phyloP scores from a whole-genome alignment of 2,888 invertebrate genomes.

The Iphiclides podalirius region DNA sequence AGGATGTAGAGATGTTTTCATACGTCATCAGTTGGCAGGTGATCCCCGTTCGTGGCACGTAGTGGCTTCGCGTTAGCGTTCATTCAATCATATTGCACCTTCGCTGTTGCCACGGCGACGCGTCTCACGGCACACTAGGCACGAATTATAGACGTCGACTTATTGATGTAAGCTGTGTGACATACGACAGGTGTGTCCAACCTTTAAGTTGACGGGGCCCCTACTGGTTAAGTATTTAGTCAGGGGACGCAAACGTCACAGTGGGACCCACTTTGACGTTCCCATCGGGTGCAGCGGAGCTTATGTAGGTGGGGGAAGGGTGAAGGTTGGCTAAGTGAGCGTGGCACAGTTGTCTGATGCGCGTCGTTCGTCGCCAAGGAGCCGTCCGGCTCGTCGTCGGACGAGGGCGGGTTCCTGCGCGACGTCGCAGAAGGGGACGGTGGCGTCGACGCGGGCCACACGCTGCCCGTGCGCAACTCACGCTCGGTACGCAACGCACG shows the following conservation, averaged over 20 bases:
- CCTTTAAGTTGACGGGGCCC: no score
- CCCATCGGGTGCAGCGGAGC: conserved; percentile 34
- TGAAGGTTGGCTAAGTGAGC: conserved; percentile 6
- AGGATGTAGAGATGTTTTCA: conserved; percentile 74
- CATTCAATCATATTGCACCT: conserved; percentile 47
- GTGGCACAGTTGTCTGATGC: conserved; percentile 51
- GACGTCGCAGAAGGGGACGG: conserved; percentile 57
- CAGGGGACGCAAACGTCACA: no score
- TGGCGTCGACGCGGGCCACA: conserved; percentile 66
- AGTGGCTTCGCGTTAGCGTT: conserved; percentile 38
- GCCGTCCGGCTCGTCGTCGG: conserved; percentile 75
- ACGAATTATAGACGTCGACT: conserved; percentile 6
- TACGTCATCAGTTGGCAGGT: conserved; percentile 74
- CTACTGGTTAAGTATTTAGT: no score
- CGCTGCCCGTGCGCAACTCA: conserved; percentile 77
- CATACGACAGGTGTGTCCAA: no score
- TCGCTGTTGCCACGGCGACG: conserved; percentile 57
- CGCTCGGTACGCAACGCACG: conserved; percentile 63
- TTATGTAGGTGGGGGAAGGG: neutral
- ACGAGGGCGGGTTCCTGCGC: conserved; percentile 75
- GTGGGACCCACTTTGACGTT: neutral
- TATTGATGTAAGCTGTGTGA: no score
- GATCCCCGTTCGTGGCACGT: conserved; percentile 48
- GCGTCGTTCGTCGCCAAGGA: conserved; percentile 63
- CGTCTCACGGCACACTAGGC: conserved; percentile 36